Conservation (phyloP, 2,797 vertebrate genomes). For the Sarcoramphus papa region DNA sequence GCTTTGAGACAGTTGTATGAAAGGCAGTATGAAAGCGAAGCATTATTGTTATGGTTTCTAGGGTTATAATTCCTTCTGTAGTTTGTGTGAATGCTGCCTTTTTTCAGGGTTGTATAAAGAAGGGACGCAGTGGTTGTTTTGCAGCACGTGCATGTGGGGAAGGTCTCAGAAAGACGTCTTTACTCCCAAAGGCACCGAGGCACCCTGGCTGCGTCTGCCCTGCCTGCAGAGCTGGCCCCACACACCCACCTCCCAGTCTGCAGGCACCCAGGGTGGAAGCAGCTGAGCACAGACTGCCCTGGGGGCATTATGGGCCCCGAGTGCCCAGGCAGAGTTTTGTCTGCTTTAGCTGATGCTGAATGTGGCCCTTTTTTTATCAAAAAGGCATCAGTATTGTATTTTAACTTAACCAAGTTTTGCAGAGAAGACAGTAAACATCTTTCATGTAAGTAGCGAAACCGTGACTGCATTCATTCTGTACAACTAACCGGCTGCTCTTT, state of each 20-base stretch:
- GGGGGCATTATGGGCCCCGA: accelerated
- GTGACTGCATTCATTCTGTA: not conserved
- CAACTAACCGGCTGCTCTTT: not conserved
- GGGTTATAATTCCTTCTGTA: not conserved
- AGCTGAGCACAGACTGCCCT: not conserved
- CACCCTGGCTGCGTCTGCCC: not conserved
- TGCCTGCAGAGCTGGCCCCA: not conserved
- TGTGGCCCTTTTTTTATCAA: not conserved
- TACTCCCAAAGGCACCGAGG: not conserved
- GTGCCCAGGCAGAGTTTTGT: not conserved
- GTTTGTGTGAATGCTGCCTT: not conserved
- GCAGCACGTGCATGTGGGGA: accelerated
- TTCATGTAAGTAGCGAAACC: accelerated
- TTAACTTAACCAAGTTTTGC: not conserved
- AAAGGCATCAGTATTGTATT: not conserved
- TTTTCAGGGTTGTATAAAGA: not conserved
- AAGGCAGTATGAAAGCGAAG: not conserved
- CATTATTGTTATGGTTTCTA: accelerated
- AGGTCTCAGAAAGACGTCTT: not conserved
- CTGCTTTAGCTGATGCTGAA: not conserved
- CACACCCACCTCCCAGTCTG: not conserved
- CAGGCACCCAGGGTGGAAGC: not conserved
- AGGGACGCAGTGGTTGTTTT: not conserved
- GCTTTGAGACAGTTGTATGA: not conserved
- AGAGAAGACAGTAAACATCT: not conserved